Evolutionary conservation across 1,140 invertebrate genomes (phyloP), one percentile per base, ranked within the genome.

Genomic region (Ostrea edulis): DNA sequence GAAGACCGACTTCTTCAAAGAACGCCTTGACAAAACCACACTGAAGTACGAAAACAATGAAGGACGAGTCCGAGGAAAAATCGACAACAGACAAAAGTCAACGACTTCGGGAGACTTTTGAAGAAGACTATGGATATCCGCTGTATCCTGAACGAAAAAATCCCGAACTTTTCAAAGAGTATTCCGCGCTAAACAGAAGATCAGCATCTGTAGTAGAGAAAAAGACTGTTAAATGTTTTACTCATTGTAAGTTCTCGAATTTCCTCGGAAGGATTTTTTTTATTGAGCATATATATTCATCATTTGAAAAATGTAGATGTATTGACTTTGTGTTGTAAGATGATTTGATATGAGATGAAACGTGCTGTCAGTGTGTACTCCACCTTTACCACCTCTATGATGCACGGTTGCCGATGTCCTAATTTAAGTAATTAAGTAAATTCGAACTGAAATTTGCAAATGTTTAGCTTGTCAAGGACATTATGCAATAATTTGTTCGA

Each of bases 141-240:
- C 58, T 85, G 8, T 85, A 85, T 58, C 84, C 84, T 29, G 84
- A 85, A 11, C 84, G 84, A 22, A 85, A 55, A 85, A 55, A 44
- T 55, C 35, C 53, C 25, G 25, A 85, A 58, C 25, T 62, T 9
- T 55, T 29, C 54, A 44, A 85, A 62, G 84, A 85, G 25, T 62
- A 85, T 29, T 85, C 84, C 12, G 25, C 35, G 9, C 20, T 85
- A 8, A 35, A n/a, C 58, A 65, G 54, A 44, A 35, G 54, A 62
- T 85, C 17, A 2, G 84, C 29, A 3, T 44, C 51, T 22, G 29
- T 85, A 9, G 62, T 62, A 85, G 84, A 62, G 62, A 44, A 85
- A 8, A 85, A 51, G 85, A 62, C 11, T 54, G 85, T 71, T 54
- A 55, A 58, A 22, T 84, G 54, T 84, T 84, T 54, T 54, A 54